Conservation (phyloP, 2,797 vertebrate genomes). For the Apogon talboti region DNA sequence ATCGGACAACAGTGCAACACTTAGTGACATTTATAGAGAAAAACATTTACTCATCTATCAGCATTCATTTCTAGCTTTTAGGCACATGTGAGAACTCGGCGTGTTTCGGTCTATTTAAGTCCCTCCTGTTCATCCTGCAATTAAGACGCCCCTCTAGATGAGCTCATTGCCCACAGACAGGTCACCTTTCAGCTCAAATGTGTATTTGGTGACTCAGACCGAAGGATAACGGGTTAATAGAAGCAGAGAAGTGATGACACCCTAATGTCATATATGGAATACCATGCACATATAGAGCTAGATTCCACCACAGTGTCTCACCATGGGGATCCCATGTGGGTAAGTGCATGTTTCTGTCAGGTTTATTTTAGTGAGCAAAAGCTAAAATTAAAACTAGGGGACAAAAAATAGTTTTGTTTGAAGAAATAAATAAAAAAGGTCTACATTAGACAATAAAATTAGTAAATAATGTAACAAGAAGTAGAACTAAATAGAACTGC, state of each 20-base stretch:
- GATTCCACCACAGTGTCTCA: conserved; percentile 10
- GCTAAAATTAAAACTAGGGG: too few relatives aligned
- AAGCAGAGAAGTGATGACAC: conserved; percentile 34
- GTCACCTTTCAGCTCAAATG: conserved; percentile 4
- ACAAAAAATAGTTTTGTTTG: too few relatives aligned
- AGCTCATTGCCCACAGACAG: conserved; percentile 12
- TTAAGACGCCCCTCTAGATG: background rate
- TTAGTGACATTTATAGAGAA: conserved; percentile 15
- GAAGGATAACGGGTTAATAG: conserved; percentile 16
- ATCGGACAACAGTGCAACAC: background rate
- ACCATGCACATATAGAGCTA: conserved; percentile 12
- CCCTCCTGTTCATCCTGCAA: background rate
- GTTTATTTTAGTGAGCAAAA: too few relatives aligned
- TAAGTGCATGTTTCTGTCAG: conserved; percentile 2
- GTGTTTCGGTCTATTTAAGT: background rate
- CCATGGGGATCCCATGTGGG: conserved; percentile 1
- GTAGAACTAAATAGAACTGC: too few relatives aligned
- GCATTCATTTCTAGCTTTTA: background rate
- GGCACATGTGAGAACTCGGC: background rate
- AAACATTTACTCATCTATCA: background rate
- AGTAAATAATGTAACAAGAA: too few relatives aligned
- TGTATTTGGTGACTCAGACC: background rate
- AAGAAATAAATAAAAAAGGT: too few relatives aligned
- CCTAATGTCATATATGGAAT: conserved; percentile 35
- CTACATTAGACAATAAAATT: too few relatives aligned